Base-by-base conservation (phyloP, 30 jellyfish, hydroid and myxozoan species). In the Rhopilema esculentum region DNA sequence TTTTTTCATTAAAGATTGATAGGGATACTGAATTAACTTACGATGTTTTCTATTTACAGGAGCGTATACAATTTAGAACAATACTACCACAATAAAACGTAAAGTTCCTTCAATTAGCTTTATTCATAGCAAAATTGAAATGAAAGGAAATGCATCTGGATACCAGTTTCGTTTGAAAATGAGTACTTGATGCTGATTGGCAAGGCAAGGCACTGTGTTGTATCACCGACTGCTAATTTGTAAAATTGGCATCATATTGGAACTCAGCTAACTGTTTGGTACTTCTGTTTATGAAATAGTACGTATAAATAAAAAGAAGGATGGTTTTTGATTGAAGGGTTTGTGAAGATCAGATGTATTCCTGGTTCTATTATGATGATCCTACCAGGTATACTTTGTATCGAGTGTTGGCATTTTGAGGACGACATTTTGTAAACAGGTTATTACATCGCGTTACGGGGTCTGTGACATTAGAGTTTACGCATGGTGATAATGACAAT, bases 61-160 rank as follows among this genome's bases (percentile, higher is more conserved):
- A 8, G 26, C 65, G 66, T 61, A 57, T 29, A 71, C 82, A 71
- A 8, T 27, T 31, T 53, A 71, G 82, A 71, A 71, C 82, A 71
- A 71, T 71, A 71, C 66, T 71, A 57, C 82, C 82, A 71, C 82
- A 71, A 71, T 27, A 71, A 71, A 71, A 71, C 82, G 24, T 4
- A 71, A 30, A 71, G 19, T 2, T 40, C 57, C 57, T 40, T 40
- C 9, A 40, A 40, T 40, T 40, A 40, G 57, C 12, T 40, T 6
- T 2, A 40, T 40, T 40, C 57, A 40, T 12, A 40, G 57, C 9
- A 40, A 12, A 40, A 40, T 12, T 12, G 57, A 40, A 40, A 40
- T 40, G 57, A 40, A 40, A 40, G 12, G 9, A 12, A 40, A 40
- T 40, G 57, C 57, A 40, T 40, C 12, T 6, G 57, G 9, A 40